These are phyloP conservation scores for Neoarius graeffei DNA, from an alignment of 2,113 vertebrate genomes.

Conservation along the genomic window DNA sequence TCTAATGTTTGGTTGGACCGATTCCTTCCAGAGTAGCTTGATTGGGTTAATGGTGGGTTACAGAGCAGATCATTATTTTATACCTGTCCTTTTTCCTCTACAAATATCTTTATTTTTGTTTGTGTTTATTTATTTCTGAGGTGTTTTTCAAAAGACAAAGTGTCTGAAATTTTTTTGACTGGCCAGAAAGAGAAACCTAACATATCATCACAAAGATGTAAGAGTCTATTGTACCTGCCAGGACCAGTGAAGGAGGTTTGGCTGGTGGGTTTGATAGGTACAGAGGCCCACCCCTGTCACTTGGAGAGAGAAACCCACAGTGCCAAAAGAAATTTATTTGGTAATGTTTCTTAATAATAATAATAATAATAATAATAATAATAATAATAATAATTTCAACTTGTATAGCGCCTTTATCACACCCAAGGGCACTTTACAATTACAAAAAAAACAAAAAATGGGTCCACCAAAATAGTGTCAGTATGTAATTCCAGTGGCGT, in stretches of 20 bases:
- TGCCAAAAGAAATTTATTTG: background rate
- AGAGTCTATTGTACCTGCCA: background rate
- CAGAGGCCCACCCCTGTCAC: background rate
- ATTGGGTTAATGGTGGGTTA: background rate
- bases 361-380: too few relatives aligned
- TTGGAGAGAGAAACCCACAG: background rate
- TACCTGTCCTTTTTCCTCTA: background rate
- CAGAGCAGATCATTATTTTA: background rate
- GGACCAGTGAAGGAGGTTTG: background rate
- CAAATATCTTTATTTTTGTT: background rate
- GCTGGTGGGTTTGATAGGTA: background rate
- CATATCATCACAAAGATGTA: background rate
- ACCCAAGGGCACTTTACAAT: too few relatives aligned
- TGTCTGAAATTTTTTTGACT: background rate
- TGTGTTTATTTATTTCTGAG: background rate
- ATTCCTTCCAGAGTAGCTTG: background rate
- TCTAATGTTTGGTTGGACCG: background rate
- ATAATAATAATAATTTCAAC: too few relatives aligned
- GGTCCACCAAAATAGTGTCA: too few relatives aligned
- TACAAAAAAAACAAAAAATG: too few relatives aligned
- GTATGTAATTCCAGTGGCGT: too few relatives aligned
- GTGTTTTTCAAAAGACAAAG: background rate
- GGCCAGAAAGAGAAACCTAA: background rate
- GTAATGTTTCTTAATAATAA: background rate
- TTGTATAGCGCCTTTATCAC: too few relatives aligned